Evolutionary conservation across 92 coral and sea anemone genomes (phyloP).

Genomic region (Palythoa caribaeorum): DNA sequence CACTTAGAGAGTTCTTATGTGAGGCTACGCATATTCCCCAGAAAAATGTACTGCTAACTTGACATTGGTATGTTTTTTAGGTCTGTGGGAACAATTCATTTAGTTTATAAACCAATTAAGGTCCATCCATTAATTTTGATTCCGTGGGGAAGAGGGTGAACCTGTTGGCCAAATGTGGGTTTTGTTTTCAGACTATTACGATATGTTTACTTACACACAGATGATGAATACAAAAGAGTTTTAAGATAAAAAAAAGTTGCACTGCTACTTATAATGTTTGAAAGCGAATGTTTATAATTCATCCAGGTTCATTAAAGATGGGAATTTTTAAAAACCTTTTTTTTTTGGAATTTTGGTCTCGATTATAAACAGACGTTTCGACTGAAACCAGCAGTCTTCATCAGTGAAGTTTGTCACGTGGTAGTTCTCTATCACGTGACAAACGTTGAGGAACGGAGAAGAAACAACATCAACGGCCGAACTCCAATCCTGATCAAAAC

Average conservation of each 20-base stretch:
- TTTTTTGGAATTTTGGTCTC: no score
- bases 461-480: no score
- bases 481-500: no score
- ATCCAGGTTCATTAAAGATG: no score
- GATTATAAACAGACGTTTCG: no score
- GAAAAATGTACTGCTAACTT: constrained; percentile 5
- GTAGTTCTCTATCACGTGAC: no score
- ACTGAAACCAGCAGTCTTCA: no score
- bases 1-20: constrained; percentile 15
- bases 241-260: constrained; percentile 10
- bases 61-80: not conserved
- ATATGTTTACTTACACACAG: constrained; percentile 25
- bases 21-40: constrained; percentile 16
- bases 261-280: constrained; percentile 1
- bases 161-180: constrained; percentile 28
- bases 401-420: no score
- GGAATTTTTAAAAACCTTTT: no score
- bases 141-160: constrained; percentile 24
- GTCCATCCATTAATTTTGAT: constrained; percentile 18
- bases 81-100: constrained; percentile 8
- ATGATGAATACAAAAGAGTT: constrained; percentile 18
- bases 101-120: constrained; percentile 13
- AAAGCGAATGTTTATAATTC: no score
- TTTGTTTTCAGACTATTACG: constrained; percentile 18
- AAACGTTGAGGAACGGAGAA: no score